A percentile compares a stretch with the other conserved stretches of the same genome.
phyloP scores from a whole-genome alignment of 1,140 invertebrate genomes.

The Scaptomyza hsui region DNA sequence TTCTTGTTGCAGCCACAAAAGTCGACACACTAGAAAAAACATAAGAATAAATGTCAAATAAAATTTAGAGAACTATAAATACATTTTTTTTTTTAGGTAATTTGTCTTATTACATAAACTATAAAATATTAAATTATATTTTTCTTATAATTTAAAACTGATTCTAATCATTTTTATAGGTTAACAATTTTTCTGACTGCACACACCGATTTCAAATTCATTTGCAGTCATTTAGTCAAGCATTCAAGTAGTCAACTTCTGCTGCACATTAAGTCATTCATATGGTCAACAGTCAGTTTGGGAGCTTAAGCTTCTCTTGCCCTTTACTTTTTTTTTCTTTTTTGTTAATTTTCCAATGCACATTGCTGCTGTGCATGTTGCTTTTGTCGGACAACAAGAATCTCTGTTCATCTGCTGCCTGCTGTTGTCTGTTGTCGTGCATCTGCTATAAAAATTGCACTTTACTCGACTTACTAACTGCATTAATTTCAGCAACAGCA shows the following conservation, averaged over 20 bases:
- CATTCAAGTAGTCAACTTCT: conserved; percentile 30
- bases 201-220: conserved; percentile 11
- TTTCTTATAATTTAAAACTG: no score
- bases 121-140: no score
- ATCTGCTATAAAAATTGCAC: conserved; percentile 42
- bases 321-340: no score
- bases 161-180: no score
- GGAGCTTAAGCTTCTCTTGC: no score
- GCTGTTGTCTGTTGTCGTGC: conserved; percentile 28
- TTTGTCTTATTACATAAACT: no score
- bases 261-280: conserved; percentile 29
- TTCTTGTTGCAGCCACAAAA: conserved; percentile 56
- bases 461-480: conserved; percentile 23
- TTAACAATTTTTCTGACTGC: not conserved
- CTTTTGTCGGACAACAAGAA: not conserved
- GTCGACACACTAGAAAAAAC: not conserved
- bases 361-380: conserved; percentile 22
- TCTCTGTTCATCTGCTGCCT: conserved; percentile 21
- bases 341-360: no score
- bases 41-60: no score
- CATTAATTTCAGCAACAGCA: conserved; percentile 2
- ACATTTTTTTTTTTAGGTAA: no score
- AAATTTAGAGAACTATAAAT: no score
- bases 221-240: conserved; percentile 45
- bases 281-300: conserved; percentile 1